Base-by-base conservation (phyloP, 2,797 vertebrate genomes). In the Hyperoplus immaculatus region DNA sequence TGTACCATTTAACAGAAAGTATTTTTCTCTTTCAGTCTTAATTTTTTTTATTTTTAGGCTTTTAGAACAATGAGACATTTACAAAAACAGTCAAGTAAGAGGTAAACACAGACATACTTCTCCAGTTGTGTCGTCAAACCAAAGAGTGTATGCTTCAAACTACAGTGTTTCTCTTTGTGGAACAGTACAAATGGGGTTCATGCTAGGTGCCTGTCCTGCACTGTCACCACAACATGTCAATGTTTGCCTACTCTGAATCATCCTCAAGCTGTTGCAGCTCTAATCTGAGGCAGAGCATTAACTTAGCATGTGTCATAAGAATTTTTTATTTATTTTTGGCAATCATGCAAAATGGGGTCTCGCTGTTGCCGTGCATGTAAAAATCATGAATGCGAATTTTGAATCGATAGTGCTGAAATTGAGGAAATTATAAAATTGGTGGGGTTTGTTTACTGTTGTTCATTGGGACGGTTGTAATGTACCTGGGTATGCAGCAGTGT, bases 311-410 rank as follows among this genome's bases (percentile, higher is more conserved):
- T 83, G 56, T 71, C 56, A 57, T 46, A 46, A 62, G 21, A 53
- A 6, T 18, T 18, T 15, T 7, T 18, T 6, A 6, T 18, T 21
- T 56, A 63, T 66, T 72, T 67, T 61, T 42, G 80, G 67, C 50
- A 60, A 53, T 75, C 84, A 29, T 29, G 29, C 79, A 87, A 82
- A 86, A 87, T 89, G 89, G 86, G 82, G 78, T 81, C 3, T 29
- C 29, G 29, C 29, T 29, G 29, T 29, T 29, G 29, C 84, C 9
- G 38, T 36, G 71, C 29, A 63, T 50, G 36, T 4, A 12, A 8
- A 29, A 16, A 50, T 36, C 3, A 29, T 51, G 46, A 4, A 5
- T 39, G 21, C 42, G 45, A 79, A 53, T 65, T 47, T 8, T 51
- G 8, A 16, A n/a, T 1, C 10, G 9, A 47, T 69, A 11, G 16